Evolutionary conservation across 2,888 invertebrate genomes (phyloP).

Genomic region (Dryobotodes eremita): DNA sequence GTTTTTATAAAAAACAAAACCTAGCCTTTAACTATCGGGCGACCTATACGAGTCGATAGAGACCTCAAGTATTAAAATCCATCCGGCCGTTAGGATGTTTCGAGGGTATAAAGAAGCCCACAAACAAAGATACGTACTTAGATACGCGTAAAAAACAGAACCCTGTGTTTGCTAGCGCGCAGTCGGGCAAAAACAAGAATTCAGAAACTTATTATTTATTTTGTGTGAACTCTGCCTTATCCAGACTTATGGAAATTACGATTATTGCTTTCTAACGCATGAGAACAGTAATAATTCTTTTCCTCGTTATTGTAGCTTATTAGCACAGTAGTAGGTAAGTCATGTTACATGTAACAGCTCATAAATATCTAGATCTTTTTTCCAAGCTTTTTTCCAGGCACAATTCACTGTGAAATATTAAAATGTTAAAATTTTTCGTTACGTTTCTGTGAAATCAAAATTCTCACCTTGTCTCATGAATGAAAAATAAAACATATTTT

Average conservation of each 20-base stretch:
- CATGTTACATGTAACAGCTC: background rate
- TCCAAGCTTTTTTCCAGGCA: slow-evolving; percentile 1
- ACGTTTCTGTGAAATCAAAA: background rate
- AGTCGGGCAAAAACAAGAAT: background rate
- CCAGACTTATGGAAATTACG: slow-evolving; percentile 7
- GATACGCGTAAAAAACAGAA: background rate
- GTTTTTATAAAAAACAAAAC: background rate
- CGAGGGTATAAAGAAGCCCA: background rate
- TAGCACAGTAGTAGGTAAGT: background rate
- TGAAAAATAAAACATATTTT: slow-evolving; percentile 34
- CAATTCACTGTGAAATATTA: slow-evolving; percentile 28
- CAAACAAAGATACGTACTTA: background rate
- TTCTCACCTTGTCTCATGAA: slow-evolving; percentile 30
- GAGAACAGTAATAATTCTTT: slow-evolving; percentile 10
- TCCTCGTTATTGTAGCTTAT: background rate
- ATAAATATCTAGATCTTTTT: slow-evolving; percentile 14
- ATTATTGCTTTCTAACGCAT: slow-evolving; percentile 6
- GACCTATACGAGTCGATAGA: background rate
- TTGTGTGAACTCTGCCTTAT: slow-evolving; percentile 12
- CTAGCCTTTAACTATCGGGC: too few relatives aligned
- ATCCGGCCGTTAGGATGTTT: background rate
- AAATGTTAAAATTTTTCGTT: background rate
- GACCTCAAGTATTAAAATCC: too few relatives aligned
- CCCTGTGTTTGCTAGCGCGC: background rate
- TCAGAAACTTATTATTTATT: background rate